Evolutionary conservation across 2,888 invertebrate genomes (phyloP).

Genomic region (Tenthredo scrophulariae): DNA sequence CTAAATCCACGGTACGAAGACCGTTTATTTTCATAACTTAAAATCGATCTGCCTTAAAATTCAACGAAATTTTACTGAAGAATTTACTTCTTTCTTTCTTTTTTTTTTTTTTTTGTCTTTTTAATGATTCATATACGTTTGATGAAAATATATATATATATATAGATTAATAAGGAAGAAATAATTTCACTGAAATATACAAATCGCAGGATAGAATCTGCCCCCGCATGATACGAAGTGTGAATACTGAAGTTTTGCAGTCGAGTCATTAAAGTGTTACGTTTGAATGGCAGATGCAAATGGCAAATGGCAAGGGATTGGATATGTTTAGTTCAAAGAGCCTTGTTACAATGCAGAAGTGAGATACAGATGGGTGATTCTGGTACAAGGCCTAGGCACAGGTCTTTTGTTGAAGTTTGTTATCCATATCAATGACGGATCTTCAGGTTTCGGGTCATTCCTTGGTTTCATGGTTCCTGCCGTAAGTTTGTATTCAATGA

Average conservation of each 20-base stretch:
- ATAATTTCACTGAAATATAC: not conserved
- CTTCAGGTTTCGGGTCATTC: conserved; percentile 34
- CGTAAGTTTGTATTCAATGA: not conserved
- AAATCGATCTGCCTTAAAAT: not conserved
- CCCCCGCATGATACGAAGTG: not conserved
- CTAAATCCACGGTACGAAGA: conserved; percentile 1
- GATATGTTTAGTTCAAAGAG: not conserved
- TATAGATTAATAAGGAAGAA: not conserved
- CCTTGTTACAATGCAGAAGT: not conserved
- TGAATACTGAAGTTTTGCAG: not conserved
- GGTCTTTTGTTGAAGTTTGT: conserved; percentile 1
- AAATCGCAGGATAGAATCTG: not conserved
- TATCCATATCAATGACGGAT: conserved; percentile 32
- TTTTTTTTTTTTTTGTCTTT: not conserved
- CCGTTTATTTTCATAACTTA: not conserved
- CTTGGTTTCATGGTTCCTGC: conserved; percentile 8
- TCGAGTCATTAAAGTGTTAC: not conserved
- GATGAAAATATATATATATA: too few species aligned
- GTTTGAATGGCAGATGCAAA: conserved; percentile 18
- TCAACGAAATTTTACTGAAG: not conserved
- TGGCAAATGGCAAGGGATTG: not conserved
- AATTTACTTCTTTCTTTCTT: not conserved
- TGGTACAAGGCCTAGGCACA: conserved; percentile 44
- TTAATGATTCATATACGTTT: not conserved
- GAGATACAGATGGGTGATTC: conserved; percentile 47